A percentile compares a stretch with the other conserved stretches of the same genome.
These are phyloP conservation scores for Puntigrus tetrazona DNA, from an alignment of 2,113 vertebrate genomes.

Conservation along the genomic window DNA sequence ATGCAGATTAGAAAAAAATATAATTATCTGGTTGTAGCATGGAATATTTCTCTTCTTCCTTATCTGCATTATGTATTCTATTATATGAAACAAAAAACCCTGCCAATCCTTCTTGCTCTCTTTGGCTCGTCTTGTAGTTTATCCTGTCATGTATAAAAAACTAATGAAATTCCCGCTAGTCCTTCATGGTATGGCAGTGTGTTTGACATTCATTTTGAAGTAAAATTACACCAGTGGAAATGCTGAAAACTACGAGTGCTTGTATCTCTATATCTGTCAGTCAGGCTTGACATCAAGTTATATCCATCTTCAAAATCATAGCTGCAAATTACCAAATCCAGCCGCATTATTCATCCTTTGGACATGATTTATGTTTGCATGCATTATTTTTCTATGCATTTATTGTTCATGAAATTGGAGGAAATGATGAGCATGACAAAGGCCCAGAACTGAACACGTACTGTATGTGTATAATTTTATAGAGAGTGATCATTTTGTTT, in stretches of 20 bases:
- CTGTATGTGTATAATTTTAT: neutral
- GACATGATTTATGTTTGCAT: neutral
- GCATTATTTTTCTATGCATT: too few relatives aligned
- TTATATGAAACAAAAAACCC: neutral
- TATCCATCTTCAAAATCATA: neutral
- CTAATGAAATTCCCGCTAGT: neutral
- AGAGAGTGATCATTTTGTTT: neutral
- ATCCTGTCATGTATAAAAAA: neutral
- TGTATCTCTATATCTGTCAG: conserved; percentile 4
- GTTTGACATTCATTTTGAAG: conserved; percentile 8
- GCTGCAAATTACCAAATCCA: neutral
- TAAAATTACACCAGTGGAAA: neutral
- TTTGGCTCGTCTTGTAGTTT: neutral
- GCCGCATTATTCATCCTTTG: neutral
- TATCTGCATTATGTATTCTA: neutral
- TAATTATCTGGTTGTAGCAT: neutral
- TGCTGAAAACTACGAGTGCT: neutral
- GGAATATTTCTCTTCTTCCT: neutral
- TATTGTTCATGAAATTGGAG: neutral
- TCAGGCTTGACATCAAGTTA: neutral
- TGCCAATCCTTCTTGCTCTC: neutral
- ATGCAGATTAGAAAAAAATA: neutral
- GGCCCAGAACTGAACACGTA: neutral
- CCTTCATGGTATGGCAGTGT: neutral
- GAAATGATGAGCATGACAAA: neutral